Evolutionary conservation across 2,888 invertebrate genomes (phyloP), one percentile per base, ranked within the genome.

Genomic region (Chaetogeoica ovagalla): DNA sequence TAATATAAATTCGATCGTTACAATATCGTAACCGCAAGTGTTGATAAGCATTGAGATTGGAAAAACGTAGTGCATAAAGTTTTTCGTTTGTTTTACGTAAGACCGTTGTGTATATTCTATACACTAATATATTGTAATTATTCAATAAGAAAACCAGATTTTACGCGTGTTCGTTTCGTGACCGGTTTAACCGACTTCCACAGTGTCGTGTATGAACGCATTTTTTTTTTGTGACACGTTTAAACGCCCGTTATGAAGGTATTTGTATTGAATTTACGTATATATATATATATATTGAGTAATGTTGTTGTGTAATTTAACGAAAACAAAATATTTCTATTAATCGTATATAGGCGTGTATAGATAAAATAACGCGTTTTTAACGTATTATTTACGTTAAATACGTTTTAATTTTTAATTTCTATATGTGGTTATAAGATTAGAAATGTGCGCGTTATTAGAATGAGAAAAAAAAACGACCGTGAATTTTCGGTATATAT

Each of bases 261-360:
- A 60, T 66, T 23, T 43, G 43, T 19, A 19, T 55, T 52, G 9
- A 13, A 52, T 52, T 59, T 52, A 71, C 23, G 43, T 71, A n/a
- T 11, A 39, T 30, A 57, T 55, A n/a, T n/a, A n/a, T n/a, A n/a
- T 37, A 17, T 55, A 48, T 62, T 73, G 30, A 21, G 63, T 63
- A 73, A 37, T 52, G n/a, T 30, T 52, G 52, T 73, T 63, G n/a
- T n/a, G 30, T 63, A 63, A 73, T 73, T 73, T 37, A n/a, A 63
- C 30, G 15, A 62, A n/a, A n/a, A 11, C 23, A 73, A 19, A 73
- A 73, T 30, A 52, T 21, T 72, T 72, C 66, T 66, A 21, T 43
- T 43, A 43, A 43, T 48, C 11, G 0, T 66, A 30, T 30, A 30
- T 30, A 4, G 1, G 30, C 4, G 30, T 30, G 30, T 19, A 3